Base-by-base conservation (phyloP, 2,888 invertebrate genomes). In the Hoplodrina ambigua region DNA sequence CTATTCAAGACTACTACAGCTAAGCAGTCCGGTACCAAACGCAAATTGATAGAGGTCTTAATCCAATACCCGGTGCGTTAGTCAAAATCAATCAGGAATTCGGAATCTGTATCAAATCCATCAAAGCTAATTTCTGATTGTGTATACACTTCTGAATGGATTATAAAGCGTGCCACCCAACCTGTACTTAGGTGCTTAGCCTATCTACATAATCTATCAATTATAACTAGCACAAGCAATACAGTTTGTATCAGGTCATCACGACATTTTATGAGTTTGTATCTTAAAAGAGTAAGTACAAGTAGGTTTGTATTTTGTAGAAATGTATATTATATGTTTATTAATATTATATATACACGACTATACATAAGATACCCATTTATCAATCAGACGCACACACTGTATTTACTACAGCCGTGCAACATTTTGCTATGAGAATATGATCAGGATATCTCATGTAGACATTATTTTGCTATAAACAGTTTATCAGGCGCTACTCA, bases 41-140 rank as follows among this genome's bases (percentile, higher is more conserved):
- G 33, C 33, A 41, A 10, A 41, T 41, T 41, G 41, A 10, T 11
- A 33, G 33, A 33, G 33, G 6, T 11, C 44, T 44, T 19, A 46
- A 53, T 53, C 6, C 7, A 49, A 11, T 6, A 6, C 41, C 13
- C 7, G 37, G 13, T 44, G 10, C 4, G 37, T 71, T 53, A 6
- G 41, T 33, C 57, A 19, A 58, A 77, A 56, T 46, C 46, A 41
- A 73, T 71, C 30, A 41, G 37, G 17, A 56, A 61, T 52, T 25
- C 11, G 10, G 33, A 57, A 58, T 50, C 25, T 57, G 37, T n/a
- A 46, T 20, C 41, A 33, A 74, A 59, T 57, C 17, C 11, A 4
- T 41, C 44, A 33, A 71, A 61, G n/a, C 50, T 58, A 50, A 59
- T 72, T 62, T 72, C 57, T 33, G 11, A 50, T 62, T 57, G 11